A percentile compares a stretch with the other conserved stretches of the same genome.
These are phyloP conservation scores for Strigamia crassipes DNA, from an alignment of 2,888 invertebrate genomes.

Conservation along the genomic window DNA sequence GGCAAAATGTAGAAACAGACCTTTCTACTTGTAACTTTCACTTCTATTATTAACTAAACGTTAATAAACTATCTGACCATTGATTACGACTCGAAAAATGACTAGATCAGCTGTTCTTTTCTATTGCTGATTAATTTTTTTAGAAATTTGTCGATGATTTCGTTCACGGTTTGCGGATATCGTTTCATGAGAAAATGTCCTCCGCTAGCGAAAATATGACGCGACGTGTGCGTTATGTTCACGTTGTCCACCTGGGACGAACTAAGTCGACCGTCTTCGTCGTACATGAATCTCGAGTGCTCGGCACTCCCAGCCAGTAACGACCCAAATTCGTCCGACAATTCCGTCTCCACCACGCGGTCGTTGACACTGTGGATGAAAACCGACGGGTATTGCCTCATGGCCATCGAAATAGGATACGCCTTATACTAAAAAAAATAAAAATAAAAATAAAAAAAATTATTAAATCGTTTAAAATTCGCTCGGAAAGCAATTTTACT, in stretches of 20 bases:
- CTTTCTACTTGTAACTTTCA: too few species aligned
- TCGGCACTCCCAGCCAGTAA: neutral
- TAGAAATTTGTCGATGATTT: neutral
- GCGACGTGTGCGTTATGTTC: neutral
- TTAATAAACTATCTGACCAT: too few species aligned
- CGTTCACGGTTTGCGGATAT: slow-evolving; percentile 1
- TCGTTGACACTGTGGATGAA: neutral
- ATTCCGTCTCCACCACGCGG: neutral
- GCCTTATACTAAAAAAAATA: neutral
- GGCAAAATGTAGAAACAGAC: too few species aligned
- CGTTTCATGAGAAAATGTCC: slow-evolving; percentile 39
- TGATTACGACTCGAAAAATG: too few species aligned
- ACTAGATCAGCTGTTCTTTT: neutral
- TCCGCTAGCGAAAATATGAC: slow-evolving; percentile 34
- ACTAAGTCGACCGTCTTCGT: neutral
- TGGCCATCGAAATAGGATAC: neutral
- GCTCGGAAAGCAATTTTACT: neutral
- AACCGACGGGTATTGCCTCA: neutral
- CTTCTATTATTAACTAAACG: too few species aligned
- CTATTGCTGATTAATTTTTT: neutral
- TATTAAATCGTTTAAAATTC: neutral
- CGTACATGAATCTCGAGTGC: neutral
- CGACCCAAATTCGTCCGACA: neutral
- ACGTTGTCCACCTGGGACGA: neutral
- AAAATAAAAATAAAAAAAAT: neutral